These are phyloP conservation scores for Sialia sialis DNA, from an alignment of 2,113 vertebrate genomes.

Conservation along the genomic window DNA sequence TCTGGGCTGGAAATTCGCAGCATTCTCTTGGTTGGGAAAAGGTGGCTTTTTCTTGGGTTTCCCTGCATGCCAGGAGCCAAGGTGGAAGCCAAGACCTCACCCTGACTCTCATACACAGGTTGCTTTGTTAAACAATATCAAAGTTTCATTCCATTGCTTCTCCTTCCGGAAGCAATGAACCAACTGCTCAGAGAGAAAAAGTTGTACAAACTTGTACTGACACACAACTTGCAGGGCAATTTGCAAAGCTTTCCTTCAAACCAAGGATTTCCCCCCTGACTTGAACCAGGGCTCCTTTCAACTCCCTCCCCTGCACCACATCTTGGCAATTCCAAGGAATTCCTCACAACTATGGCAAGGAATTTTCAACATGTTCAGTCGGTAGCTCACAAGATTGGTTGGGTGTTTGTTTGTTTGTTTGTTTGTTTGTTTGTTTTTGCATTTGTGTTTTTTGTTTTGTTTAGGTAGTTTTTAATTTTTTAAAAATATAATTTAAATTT, in stretches of 20 bases:
- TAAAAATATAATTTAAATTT: not conserved
- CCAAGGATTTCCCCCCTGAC: not conserved
- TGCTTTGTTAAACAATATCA: slow-evolving; percentile 17
- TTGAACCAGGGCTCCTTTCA: not conserved
- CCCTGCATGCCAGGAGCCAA: not conserved
- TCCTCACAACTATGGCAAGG: fast-evolving
- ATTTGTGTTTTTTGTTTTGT: not conserved
- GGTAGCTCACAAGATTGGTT: not conserved
- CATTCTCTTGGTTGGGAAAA: not conserved
- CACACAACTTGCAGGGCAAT: not conserved
- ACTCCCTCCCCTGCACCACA: not conserved
- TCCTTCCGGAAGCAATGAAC: slow-evolving; percentile 4
- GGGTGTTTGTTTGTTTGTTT: not conserved
- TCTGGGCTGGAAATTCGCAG: not conserved
- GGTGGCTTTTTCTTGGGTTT: not conserved
- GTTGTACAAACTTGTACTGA: not conserved
- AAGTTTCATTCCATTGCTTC: slow-evolving; percentile 15
- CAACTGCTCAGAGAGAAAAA: not conserved
- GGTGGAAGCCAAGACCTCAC: not conserved
- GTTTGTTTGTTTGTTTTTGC: not conserved
- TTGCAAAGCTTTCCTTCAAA: not conserved
- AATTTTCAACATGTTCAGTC: not conserved
- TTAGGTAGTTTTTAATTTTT: too few relatives aligned
- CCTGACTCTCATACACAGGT: not conserved
- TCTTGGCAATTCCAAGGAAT: not conserved